Evolutionary conservation across 2,113 vertebrate genomes (phyloP).

Genomic region (Geococcyx californianus): DNA sequence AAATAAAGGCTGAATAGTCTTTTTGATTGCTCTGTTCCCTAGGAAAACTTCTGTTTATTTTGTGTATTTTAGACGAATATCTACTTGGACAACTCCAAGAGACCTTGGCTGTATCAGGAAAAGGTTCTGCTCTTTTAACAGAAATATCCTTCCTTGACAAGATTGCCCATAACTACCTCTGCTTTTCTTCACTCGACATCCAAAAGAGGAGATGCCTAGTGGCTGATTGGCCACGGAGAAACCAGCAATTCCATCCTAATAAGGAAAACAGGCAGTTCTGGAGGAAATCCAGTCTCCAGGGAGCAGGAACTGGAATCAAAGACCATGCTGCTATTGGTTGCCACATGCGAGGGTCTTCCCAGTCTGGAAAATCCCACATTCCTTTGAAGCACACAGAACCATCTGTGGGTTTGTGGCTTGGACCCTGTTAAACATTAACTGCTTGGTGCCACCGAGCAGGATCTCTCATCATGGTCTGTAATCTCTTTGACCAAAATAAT

Average conservation of each 20-base stretch:
- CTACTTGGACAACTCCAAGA: constrained; percentile 8
- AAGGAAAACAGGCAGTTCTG: neutral
- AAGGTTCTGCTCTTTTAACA: constrained; percentile 16
- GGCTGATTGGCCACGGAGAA: neutral
- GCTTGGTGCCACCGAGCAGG: neutral
- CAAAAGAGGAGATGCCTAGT: neutral
- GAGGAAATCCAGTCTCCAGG: neutral
- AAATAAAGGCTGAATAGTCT: constrained; percentile 10
- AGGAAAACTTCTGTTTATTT: neutral
- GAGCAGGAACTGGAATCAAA: neutral
- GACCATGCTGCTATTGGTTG: neutral
- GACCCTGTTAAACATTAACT: neutral
- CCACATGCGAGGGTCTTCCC: neutral
- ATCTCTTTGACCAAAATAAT: neutral
- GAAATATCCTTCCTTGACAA: neutral
- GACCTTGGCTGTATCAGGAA: constrained; percentile 1
- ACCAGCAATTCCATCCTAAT: neutral
- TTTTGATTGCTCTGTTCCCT: neutral
- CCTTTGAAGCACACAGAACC: constrained; percentile 3
- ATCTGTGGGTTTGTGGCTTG: neutral
- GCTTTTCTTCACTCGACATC: neutral
- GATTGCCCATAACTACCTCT: neutral
- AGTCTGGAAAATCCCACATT: constrained; percentile 24
- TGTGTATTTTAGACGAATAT: constrained; percentile 3
- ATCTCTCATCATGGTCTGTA: neutral